phyloP scores from a whole-genome alignment of 2,113 vertebrate species.

The Corythornis madagascariensis region DNA sequence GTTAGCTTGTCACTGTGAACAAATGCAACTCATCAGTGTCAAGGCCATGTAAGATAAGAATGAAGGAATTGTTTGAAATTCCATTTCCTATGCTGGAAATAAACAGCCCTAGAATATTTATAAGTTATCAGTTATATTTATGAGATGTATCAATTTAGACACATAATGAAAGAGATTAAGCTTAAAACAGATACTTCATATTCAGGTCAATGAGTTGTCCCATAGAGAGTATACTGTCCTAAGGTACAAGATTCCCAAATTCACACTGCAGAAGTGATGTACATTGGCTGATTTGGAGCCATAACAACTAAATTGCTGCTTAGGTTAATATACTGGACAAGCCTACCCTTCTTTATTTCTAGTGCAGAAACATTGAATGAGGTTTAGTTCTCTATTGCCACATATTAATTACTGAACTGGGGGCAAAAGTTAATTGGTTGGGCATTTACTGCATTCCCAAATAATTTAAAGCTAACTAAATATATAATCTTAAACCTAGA shows the following conservation, averaged over 20 bases:
- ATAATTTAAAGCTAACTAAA: neutral
- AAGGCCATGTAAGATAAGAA: neutral
- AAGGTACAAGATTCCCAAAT: neutral
- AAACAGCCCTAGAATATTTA: neutral
- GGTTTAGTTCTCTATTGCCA: neutral
- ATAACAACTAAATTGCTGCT: neutral
- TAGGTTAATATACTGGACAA: neutral
- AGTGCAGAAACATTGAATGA: neutral
- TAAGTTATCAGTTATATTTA: neutral
- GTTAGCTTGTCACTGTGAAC: neutral
- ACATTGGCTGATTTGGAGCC: neutral
- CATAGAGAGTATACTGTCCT: neutral
- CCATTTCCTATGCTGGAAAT: neutral
- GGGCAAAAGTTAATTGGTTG: neutral
- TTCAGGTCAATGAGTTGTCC: neutral
- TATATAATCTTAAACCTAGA: neutral
- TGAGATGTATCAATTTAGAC: neutral
- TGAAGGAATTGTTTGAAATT: neutral
- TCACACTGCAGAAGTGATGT: neutral
- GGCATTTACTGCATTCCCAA: neutral
- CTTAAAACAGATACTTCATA: neutral
- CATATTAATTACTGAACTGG: neutral
- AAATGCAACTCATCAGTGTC: neutral
- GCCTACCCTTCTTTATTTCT: neutral
- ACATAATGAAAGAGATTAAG: neutral